These are phyloP conservation scores for Drosophila leonis DNA, from an alignment of 2,888 invertebrate species.

Conservation along the genomic window DNA sequence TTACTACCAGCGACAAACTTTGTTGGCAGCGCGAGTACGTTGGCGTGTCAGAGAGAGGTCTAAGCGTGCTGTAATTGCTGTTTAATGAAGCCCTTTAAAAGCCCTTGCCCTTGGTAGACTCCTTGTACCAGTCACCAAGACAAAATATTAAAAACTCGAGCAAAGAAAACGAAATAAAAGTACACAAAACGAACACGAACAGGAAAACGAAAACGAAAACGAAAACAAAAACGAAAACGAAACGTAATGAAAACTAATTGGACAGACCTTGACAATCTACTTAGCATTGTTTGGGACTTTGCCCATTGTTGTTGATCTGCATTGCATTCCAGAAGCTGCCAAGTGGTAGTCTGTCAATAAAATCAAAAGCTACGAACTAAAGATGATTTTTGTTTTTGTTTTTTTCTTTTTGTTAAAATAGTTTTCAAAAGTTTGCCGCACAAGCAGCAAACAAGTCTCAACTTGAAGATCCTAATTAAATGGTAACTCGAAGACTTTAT, in stretches of 20 bases:
- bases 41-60: constrained; percentile 2
- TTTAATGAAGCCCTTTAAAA: constrained; percentile 55
- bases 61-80: constrained; percentile 62
- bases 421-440: background rate
- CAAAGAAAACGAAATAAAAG: constrained; percentile 8
- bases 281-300: constrained; percentile 26
- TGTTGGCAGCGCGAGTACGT: constrained; percentile 4
- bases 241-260: constrained; percentile 69
- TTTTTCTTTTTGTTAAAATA: background rate
- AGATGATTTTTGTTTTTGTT: background rate
- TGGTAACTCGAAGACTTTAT: background rate
- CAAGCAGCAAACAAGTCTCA: background rate
- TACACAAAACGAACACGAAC: constrained; percentile 5
- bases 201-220: constrained; percentile 29
- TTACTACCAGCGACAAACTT: background rate
- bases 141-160: constrained; percentile 9
- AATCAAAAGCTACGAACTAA: constrained; percentile 11
- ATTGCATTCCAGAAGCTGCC: constrained; percentile 14
- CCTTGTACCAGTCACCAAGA: background rate
- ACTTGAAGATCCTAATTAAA: background rate
- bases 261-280: constrained; percentile 36
- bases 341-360: constrained; percentile 6
- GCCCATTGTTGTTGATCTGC: background rate
- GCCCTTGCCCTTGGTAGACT: background rate
- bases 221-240: constrained; percentile 5